phyloP scores from a whole-genome alignment of 2,113 vertebrate species.

The Colinus virginianus region DNA sequence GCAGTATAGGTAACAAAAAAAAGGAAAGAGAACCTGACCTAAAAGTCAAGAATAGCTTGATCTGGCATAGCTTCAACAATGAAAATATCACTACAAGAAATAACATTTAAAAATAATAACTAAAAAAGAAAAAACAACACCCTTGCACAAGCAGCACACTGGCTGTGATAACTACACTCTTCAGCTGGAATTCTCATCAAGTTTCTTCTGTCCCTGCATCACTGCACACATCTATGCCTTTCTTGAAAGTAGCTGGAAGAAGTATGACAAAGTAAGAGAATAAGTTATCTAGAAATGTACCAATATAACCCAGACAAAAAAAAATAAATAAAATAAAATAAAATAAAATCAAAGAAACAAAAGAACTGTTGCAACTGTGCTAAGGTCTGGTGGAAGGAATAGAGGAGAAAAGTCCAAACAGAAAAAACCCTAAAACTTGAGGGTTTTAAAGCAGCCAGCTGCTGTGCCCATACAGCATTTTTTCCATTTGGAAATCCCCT shows the following conservation, averaged over 20 bases:
- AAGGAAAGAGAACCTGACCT: background rate
- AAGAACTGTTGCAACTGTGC: background rate
- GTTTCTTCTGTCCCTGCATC: background rate
- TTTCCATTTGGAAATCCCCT: background rate
- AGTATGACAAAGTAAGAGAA: background rate
- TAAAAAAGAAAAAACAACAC: no score
- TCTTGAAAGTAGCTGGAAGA: background rate
- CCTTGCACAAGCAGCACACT: background rate
- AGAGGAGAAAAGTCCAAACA: background rate
- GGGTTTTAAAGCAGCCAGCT: background rate
- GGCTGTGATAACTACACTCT: background rate
- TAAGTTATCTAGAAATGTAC: background rate
- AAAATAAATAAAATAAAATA: no score
- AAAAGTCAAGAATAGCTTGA: background rate
- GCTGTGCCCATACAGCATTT: background rate
- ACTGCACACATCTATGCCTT: background rate
- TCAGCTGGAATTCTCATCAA: background rate
- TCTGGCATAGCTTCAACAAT: background rate
- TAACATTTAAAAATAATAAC: background rate
- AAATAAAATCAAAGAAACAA: background rate
- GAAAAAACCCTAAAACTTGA: no score
- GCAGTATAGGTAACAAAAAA: background rate
- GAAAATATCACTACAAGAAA: background rate
- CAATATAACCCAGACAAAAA: background rate
- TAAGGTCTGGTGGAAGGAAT: background rate